Conservation (phyloP, 2,797 vertebrate species). For the Premnoplex brunnescens region DNA sequence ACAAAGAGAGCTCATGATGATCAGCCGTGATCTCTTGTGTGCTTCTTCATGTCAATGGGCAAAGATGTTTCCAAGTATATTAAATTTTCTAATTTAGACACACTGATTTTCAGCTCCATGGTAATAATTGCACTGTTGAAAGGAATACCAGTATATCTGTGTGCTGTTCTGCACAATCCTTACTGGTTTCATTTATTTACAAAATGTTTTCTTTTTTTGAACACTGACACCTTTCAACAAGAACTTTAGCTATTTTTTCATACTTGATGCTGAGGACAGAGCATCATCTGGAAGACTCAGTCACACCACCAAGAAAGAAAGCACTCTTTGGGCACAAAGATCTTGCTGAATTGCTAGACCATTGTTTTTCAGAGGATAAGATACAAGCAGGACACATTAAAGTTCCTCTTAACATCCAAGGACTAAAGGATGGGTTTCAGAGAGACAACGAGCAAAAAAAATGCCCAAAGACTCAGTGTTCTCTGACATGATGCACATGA, state of each 20-base stretch:
- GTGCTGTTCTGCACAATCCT: not conserved
- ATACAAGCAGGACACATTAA: not conserved
- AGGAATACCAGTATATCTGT: not conserved
- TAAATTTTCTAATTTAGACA: not conserved
- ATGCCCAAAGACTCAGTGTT: not conserved
- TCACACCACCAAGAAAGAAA: not conserved
- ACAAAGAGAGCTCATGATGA: not conserved
- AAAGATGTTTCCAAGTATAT: not conserved
- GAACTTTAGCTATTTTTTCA: not conserved
- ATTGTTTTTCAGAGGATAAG: not conserved
- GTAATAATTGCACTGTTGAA: not conserved
- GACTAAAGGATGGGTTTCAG: not conserved
- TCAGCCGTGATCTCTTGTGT: not conserved
- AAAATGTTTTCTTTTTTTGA: not conserved
- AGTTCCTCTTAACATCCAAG: accelerated
- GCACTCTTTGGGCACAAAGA: not conserved
- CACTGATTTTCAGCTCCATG: not conserved
- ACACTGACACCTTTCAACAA: not conserved
- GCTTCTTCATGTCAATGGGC: not conserved
- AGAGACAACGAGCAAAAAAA: not conserved
- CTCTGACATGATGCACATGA: not conserved
- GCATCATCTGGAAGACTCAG: not conserved
- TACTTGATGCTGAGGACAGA: not conserved
- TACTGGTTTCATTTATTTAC: not conserved
- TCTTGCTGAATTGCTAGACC: no score